Percentiles rank a stretch among this genome's conserved stretches.
phyloP scores from a whole-genome alignment of 2,113 vertebrate species.

The Sturnus vulgaris region DNA sequence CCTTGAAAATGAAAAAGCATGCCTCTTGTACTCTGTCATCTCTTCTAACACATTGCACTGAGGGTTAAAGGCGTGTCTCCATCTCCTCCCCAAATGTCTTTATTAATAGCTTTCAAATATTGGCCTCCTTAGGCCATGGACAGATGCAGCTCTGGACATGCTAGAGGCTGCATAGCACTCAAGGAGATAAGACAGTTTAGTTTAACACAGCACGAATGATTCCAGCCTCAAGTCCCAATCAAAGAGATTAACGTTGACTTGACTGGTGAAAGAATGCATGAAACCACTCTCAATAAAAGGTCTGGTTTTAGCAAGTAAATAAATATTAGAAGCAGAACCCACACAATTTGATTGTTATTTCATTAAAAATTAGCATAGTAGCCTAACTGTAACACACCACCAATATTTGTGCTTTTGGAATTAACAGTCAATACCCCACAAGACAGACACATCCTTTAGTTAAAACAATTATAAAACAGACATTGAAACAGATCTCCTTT shows the following conservation, averaged over 20 bases:
- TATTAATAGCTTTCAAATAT: constrained; percentile 51
- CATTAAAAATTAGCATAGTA: neutral
- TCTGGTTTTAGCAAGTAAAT: constrained; percentile 36
- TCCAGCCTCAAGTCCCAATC: constrained; percentile 74
- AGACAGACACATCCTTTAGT: constrained; percentile 53
- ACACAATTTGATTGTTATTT: constrained; percentile 1
- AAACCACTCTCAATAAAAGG: constrained; percentile 12
- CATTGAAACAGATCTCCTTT: constrained; percentile 66
- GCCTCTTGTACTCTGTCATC: constrained; percentile 16
- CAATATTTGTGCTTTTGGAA: constrained; percentile 18
- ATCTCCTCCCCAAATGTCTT: constrained; percentile 56
- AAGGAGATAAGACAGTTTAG: constrained; percentile 73
- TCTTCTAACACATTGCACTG: neutral
- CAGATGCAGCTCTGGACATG: constrained; percentile 59
- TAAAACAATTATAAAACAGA: constrained; percentile 69
- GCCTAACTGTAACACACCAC: neutral
- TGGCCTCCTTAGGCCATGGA: constrained; percentile 57
- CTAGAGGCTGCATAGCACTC: constrained; percentile 66
- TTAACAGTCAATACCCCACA: neutral
- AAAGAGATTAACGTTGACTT: constrained; percentile 75
- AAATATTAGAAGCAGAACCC: constrained; percentile 10
- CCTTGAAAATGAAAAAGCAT: neutral
- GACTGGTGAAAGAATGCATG: constrained; percentile 67
- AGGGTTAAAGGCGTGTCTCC: constrained; percentile 54
- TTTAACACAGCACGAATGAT: constrained; percentile 75